Percentiles rank a stretch among this genome's conserved stretches.
Conservation (phyloP, 2,113 vertebrate genomes). For the Tragelaphus buxtoni region DNA sequence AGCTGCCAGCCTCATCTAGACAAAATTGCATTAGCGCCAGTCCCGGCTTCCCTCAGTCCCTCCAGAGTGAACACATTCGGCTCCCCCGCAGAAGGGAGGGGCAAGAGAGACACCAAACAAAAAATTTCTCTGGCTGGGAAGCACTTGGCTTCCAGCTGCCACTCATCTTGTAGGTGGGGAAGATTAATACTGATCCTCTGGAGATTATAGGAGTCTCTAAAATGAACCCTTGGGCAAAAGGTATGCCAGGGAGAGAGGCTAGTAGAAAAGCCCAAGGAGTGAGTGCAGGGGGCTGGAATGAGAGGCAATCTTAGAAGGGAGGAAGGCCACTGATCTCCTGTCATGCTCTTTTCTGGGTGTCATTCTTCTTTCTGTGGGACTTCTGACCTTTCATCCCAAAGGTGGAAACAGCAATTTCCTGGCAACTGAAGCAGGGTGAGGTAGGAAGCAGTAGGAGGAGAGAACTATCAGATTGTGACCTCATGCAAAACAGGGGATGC, state of each 20-base stretch:
- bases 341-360: background rate
- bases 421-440: background rate
- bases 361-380: background rate
- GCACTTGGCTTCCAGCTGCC: background rate
- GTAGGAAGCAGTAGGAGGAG: background rate
- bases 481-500: background rate
- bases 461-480: background rate
- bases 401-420: background rate
- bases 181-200: conserved; percentile 33
- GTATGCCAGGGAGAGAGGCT: background rate
- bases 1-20: conserved; percentile 56
- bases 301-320: background rate
- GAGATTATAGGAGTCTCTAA: background rate
- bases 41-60: conserved; percentile 52
- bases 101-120: background rate
- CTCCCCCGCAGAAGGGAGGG: conserved; percentile 51
- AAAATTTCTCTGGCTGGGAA: background rate
- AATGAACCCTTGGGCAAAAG: conserved; percentile 13
- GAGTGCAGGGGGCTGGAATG: background rate
- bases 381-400: background rate
- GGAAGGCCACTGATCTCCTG: background rate
- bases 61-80: conserved; percentile 37
- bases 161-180: background rate
- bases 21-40: conserved; percentile 61
- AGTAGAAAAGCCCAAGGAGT: background rate